These are phyloP conservation scores for Hycleus cichorii DNA, from an alignment of 1,140 invertebrate species.

Conservation along the genomic window DNA sequence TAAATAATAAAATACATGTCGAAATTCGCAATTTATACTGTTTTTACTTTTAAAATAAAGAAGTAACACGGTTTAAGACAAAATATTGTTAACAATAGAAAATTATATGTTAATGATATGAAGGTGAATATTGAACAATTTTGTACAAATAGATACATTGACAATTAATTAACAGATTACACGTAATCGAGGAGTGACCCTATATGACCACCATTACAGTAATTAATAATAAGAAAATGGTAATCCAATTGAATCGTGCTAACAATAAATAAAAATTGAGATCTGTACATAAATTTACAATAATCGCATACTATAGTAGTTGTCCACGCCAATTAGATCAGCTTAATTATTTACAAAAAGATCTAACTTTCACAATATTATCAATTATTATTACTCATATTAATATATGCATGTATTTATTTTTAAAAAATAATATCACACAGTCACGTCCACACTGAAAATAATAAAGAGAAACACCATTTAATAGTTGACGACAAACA, in stretches of 20 bases:
- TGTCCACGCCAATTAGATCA: not conserved
- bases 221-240: too few relatives aligned
- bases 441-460: slow-evolving; percentile 28
- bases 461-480: slow-evolving; percentile 13
- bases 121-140: slow-evolving; percentile 2
- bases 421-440: slow-evolving; percentile 34
- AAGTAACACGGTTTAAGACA: slow-evolving; percentile 19
- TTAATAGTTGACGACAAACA: slow-evolving; percentile 5
- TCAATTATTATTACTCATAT: not conserved
- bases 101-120: slow-evolving; percentile 12
- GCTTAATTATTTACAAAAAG: not conserved
- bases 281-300: slow-evolving; percentile 28
- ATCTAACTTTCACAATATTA: not conserved
- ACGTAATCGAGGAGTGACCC: too few relatives aligned
- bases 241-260: not conserved
- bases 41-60: slow-evolving; percentile 19
- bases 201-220: too few relatives aligned
- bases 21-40: not conserved
- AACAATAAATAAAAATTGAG: slow-evolving; percentile 23
- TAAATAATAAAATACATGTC: too few relatives aligned
- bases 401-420: not conserved
- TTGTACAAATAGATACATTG: slow-evolving; percentile 6
- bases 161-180: slow-evolving; percentile 5
- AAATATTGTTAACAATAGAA: slow-evolving; percentile 12
- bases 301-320: slow-evolving; percentile 1